Conservation (phyloP, 2,888 invertebrate species). For the Mechanitis mazaeus region DNA sequence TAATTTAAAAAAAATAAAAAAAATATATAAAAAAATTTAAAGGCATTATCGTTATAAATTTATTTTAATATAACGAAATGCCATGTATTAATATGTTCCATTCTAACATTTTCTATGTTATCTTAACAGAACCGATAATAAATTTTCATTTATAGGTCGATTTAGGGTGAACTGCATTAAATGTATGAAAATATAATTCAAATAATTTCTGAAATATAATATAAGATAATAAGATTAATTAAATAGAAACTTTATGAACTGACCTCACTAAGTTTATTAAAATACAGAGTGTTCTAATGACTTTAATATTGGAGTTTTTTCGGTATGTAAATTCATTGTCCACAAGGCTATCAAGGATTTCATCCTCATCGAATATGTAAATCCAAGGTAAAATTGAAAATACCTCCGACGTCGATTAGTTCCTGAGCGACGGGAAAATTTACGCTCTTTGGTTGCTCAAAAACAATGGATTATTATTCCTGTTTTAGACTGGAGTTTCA, state of each 20-base stretch:
- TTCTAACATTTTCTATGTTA: no score
- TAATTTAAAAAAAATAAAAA: no score
- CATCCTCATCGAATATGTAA: slow-evolving; percentile 61
- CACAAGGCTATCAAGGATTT: slow-evolving; percentile 42
- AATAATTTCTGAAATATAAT: no score
- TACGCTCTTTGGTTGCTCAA: slow-evolving; percentile 19
- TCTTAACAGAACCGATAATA: no score
- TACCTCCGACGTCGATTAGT: slow-evolving; percentile 43
- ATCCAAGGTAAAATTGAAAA: slow-evolving; percentile 65
- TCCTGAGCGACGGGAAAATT: slow-evolving; percentile 25
- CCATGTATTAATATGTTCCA: no score
- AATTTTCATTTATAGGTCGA: no score
- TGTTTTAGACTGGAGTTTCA: slow-evolving; percentile 1
- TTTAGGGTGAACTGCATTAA: no score
- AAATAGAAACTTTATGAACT: background rate
- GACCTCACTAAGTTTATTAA: slow-evolving; percentile 11
- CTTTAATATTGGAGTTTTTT: slow-evolving; percentile 32
- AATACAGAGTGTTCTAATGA: slow-evolving; percentile 15
- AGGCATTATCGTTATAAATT: no score
- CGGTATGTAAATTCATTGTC: slow-evolving; percentile 48
- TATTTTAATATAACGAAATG: no score
- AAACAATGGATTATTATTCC: slow-evolving; percentile 12
- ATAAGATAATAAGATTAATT: no score
- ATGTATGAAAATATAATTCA: no score
- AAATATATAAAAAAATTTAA: no score